phyloP scores from a whole-genome alignment of 2,888 invertebrate genomes.

The Drosophila picticornis region DNA sequence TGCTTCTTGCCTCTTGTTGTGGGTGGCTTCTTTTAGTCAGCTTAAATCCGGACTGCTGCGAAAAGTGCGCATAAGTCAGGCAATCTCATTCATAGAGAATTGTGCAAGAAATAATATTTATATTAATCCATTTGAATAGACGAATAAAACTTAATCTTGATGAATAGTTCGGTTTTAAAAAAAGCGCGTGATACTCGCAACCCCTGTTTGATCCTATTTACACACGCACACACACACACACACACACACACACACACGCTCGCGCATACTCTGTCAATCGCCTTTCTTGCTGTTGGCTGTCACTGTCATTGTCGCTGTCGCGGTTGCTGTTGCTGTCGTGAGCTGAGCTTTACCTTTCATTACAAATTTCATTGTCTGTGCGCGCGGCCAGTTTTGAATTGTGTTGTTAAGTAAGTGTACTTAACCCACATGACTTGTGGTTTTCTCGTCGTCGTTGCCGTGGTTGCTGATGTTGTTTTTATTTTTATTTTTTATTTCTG shows the following conservation, averaged over 20 bases:
- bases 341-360: slow-evolving; percentile 70
- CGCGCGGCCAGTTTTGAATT: slow-evolving; percentile 77
- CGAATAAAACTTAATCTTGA: background rate
- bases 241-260: background rate
- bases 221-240: slow-evolving; percentile 11
- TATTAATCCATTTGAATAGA: background rate
- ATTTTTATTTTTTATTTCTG: slow-evolving; percentile 33
- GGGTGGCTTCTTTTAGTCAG: slow-evolving; percentile 41
- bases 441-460: slow-evolving; percentile 51
- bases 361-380: slow-evolving; percentile 73
- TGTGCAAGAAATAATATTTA: background rate
- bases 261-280: slow-evolving; percentile 26
- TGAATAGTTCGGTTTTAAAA: background rate
- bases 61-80: background rate
- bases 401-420: slow-evolving; percentile 81
- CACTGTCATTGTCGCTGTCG: slow-evolving; percentile 31
- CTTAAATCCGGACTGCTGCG: slow-evolving; percentile 33
- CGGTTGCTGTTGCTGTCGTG: slow-evolving; percentile 37
- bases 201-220: slow-evolving; percentile 52
- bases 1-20: slow-evolving; percentile 42
- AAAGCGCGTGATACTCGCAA: background rate
- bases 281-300: slow-evolving; percentile 38
- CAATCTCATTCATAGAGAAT: background rate
- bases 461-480: slow-evolving; percentile 28
- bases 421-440: slow-evolving; percentile 81